Conservation (phyloP, 2,797 vertebrate genomes). For the Parauchenoglanis ngamensis region DNA sequence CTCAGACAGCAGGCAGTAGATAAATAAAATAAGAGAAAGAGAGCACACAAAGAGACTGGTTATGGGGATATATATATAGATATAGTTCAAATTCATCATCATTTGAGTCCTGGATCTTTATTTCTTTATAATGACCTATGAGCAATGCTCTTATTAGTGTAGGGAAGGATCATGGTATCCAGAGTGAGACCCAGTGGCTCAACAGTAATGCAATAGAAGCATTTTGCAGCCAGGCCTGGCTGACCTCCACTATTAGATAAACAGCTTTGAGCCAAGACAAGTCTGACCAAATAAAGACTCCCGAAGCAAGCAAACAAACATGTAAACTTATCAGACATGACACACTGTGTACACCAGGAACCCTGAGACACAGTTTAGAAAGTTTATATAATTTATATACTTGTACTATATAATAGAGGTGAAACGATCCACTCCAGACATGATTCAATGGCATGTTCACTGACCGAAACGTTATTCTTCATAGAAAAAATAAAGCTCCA, state of each 20-base stretch:
- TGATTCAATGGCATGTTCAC: not conserved
- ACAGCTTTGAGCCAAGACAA: conserved; percentile 22
- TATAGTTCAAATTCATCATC: not conserved
- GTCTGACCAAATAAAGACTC: not conserved
- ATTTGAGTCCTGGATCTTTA: not conserved
- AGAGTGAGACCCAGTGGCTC: conserved; percentile 11
- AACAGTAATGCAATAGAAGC: conserved; percentile 35
- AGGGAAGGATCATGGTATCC: conserved; percentile 6
- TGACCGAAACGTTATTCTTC: not conserved
- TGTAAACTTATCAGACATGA: not conserved
- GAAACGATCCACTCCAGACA: not conserved
- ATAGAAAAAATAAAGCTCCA: not conserved
- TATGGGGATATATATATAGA: not conserved
- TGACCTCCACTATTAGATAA: conserved; percentile 35
- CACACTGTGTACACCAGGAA: not conserved
- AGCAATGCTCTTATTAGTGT: conserved; percentile 13
- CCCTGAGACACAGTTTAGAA: not conserved
- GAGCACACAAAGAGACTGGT: not conserved
- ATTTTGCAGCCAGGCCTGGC: conserved; percentile 15
- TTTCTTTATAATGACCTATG: not conserved
- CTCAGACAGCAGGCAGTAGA: not conserved
- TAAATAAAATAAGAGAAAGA: not conserved
- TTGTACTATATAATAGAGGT: not conserved
- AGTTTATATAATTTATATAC: no score
- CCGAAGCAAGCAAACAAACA: conserved; percentile 2